phyloP scores from a whole-genome alignment of 2,113 vertebrate species.

The Ictalurus furcatus region DNA sequence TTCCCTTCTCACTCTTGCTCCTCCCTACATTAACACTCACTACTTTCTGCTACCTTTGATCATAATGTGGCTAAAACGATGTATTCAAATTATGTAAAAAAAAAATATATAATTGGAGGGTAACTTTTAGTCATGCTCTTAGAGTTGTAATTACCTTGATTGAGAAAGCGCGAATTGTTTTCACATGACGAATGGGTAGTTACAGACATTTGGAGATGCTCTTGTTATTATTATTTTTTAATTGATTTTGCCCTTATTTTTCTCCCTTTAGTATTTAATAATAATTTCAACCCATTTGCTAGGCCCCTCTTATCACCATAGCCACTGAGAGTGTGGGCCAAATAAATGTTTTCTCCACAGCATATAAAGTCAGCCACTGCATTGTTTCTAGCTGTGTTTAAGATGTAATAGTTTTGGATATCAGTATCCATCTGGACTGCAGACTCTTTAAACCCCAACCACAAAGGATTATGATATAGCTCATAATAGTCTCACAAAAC shows the following conservation, averaged over 20 bases:
- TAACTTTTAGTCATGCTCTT: conserved; percentile 25
- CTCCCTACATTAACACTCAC: not conserved
- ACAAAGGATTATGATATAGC: not conserved
- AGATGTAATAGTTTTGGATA: not conserved
- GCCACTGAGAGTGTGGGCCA: not conserved
- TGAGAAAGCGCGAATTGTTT: not conserved
- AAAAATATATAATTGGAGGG: not conserved
- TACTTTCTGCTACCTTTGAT: not conserved
- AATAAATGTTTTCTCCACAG: not conserved
- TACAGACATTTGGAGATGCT: not conserved
- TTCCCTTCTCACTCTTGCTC: conserved; percentile 7
- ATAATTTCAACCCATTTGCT: not conserved
- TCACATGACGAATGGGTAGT: not conserved
- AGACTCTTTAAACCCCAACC: not conserved
- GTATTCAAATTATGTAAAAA: conserved; percentile 2
- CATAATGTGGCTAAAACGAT: not conserved
- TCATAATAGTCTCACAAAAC: not conserved
- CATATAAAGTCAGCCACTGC: not conserved
- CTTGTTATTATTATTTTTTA: not conserved
- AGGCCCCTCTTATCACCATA: not conserved
- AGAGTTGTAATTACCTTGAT: not conserved
- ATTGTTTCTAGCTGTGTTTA: not conserved
- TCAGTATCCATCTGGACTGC: not conserved
- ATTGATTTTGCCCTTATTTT: not conserved
- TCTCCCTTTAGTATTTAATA: not conserved